Evolutionary conservation across 2,888 invertebrate genomes (phyloP).

Genomic region (Lordiphosa andalusiaca): DNA sequence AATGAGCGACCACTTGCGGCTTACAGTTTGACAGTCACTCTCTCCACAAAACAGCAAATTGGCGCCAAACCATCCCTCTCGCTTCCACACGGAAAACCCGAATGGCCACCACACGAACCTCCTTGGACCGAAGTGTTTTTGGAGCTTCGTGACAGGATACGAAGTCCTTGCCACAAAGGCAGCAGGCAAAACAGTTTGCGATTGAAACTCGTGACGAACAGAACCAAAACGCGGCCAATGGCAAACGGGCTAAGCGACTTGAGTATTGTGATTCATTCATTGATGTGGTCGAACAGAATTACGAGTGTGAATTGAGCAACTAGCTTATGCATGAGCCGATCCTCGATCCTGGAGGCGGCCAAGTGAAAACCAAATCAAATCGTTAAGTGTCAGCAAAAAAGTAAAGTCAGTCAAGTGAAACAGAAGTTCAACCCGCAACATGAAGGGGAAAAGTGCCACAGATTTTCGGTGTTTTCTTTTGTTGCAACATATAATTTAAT

Average conservation of each 20-base stretch:
- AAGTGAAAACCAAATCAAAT: conserved; percentile 25
- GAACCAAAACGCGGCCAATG: conserved; percentile 65
- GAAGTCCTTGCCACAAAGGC: conserved; percentile 46
- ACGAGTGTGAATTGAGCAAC: conserved; percentile 12
- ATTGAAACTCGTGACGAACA: conserved; percentile 76
- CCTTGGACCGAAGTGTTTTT: conserved; percentile 13
- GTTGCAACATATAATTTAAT: conserved; percentile 58
- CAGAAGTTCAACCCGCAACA: conserved; percentile 52
- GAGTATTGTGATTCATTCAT: conserved; percentile 32
- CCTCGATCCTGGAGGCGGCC: conserved; percentile 42
- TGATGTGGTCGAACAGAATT: conserved; percentile 30
- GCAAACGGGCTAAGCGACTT: conserved; percentile 45
- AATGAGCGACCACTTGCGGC: conserved; percentile 11
- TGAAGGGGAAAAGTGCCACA: conserved; percentile 23
- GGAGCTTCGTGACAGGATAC: conserved; percentile 35
- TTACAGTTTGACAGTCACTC: conserved; percentile 63
- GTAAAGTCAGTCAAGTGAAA: conserved; percentile 54
- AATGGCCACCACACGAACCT: conserved; percentile 30
- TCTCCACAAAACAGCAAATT: conserved; percentile 60
- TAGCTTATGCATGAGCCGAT: conserved; percentile 21
- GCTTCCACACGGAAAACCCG: conserved; percentile 37
- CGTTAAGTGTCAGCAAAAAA: conserved; percentile 53
- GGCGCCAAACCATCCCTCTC: conserved; percentile 65
- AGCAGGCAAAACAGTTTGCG: conserved; percentile 74
- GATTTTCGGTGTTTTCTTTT: conserved; percentile 28